Percentiles rank a stretch among this genome's conserved stretches.
Conservation (phyloP, 2,113 vertebrate genomes). For the Camelus bactrianus region DNA sequence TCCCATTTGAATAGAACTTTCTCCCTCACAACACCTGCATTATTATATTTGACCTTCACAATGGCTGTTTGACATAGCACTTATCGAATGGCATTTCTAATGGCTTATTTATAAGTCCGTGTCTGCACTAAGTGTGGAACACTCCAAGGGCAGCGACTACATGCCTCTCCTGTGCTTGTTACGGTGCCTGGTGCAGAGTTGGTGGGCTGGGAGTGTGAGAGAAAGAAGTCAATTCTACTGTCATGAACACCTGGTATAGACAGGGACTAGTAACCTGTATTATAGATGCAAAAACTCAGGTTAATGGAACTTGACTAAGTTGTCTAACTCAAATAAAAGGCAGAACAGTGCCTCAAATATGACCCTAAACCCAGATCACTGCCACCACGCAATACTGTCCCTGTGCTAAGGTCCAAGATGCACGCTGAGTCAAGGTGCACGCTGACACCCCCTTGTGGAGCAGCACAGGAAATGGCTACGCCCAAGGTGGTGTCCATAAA, state of each 20-base stretch:
- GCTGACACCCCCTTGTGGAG: neutral
- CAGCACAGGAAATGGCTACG: neutral
- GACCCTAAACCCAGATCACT: neutral
- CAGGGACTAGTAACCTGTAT: neutral
- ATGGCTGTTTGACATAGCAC: neutral
- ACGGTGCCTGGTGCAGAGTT: neutral
- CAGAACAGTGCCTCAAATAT: neutral
- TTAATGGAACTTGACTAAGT: neutral
- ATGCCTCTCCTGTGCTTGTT: neutral
- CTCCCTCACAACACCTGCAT: neutral
- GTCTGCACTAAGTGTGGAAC: neutral
- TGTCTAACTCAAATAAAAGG: conserved; percentile 1
- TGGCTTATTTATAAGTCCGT: neutral
- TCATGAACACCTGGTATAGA: neutral
- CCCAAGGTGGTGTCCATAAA: neutral
- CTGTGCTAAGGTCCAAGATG: neutral
- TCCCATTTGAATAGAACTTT: conserved; percentile 6
- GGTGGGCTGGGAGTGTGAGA: neutral
- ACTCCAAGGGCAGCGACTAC: neutral
- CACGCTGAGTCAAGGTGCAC: neutral
- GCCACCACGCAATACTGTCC: too few relatives aligned
- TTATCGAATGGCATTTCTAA: neutral
- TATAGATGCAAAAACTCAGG: neutral
- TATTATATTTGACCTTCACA: conserved; percentile 3
- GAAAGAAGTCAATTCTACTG: neutral